Base-by-base conservation (phyloP, 2,888 invertebrate genomes). In the Limnephilus auricula region DNA sequence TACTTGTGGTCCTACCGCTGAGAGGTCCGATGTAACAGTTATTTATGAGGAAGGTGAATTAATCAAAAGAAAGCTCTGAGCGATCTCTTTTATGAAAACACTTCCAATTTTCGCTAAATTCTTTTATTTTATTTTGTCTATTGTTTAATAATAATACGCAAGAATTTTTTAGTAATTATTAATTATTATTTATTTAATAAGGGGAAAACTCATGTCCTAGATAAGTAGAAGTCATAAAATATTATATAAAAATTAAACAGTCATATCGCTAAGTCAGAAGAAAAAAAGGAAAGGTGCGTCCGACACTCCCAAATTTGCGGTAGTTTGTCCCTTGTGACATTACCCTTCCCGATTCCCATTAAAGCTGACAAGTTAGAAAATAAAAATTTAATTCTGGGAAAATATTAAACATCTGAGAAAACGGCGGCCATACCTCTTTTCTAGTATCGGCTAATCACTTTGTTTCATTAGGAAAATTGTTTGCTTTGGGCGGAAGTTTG, bases 391-490 rank as follows among this genome's bases (percentile, higher is more conserved):
- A 90, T 50, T 90, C 92, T 90, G 90, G 83, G 90, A 92, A 90
- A 91, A 92, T 80, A 87, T 79, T 31, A n/a, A 89, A 82, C 89
- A 91, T 89, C 92, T 92, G 91, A 92, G 90, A 91, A 91, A 91
- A 89, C 90, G 89, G 83, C 65, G 18, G 90, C 89, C 91, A 78
- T 90, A 90, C 91, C 91, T 92, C 89, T 65, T 65, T 65, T 65
- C 87, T 85, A 78, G 90, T 87, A 65, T 91, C 90, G 88, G 89
- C 93, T 93, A 93, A 93, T 93, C 93, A 93, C 91, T 91, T 92
- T 92, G 91, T 93, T 93, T 93, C 93, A 93, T 93, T 92, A 93
- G 89, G 89, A 91, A 92, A 93, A 93, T 92, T 91, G 92, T 84
- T 65, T 32, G 80, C 32, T 32, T 82, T 34, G 80, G 32, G 80